Base-by-base conservation (phyloP, 30 jellyfish, hydroid and myxozoan genomes). In the Pseudorhiza aurosa region DNA sequence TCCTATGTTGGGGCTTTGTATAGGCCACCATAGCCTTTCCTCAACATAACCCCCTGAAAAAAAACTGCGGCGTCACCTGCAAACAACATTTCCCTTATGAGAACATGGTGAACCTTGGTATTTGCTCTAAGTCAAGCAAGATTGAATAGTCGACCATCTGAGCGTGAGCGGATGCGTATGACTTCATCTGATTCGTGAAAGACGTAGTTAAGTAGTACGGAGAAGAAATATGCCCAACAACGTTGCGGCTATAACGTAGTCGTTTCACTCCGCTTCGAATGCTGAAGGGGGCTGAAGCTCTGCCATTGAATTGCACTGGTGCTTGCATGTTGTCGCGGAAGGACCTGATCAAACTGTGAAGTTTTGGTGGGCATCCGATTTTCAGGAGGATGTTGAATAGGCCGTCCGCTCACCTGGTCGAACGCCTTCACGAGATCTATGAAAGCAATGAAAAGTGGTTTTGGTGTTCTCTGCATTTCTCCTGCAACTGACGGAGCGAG, bases 31-130 rank as follows among this genome's bases (percentile, higher is more conserved):
- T n/a, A n/a, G n/a, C n/a, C n/a, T n/a, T n/a, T n/a, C n/a, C n/a
- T n/a, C n/a, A n/a, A n/a, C n/a, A n/a, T n/a, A n/a, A n/a, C n/a
- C n/a, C n/a, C n/a, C n/a, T n/a, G n/a, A n/a, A n/a, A n/a, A n/a
- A n/a, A n/a, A n/a, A n/a, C n/a, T n/a, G n/a, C n/a, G n/a, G n/a
- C n/a, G n/a, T n/a, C n/a, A n/a, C n/a, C n/a, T n/a, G n/a, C n/a
- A n/a, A n/a, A n/a, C n/a, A n/a, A n/a, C n/a, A n/a, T n/a, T n/a
- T 80, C 92, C 46, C 92, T 64, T 87, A 80, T 80, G 35, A 62
- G 35, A 5, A 4, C 85, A 12, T 8, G 22, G 29, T 42, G 33
- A 30, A 46, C 31, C 55, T 74, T 74, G 62, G 92, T 80, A 31
- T 65, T 77, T 25, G 83, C 80, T 65, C 65, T 80, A 37, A 80